These are phyloP conservation scores for Auanema sp. DNA, from an alignment of 2,888 invertebrate genomes.

Conservation along the genomic window DNA sequence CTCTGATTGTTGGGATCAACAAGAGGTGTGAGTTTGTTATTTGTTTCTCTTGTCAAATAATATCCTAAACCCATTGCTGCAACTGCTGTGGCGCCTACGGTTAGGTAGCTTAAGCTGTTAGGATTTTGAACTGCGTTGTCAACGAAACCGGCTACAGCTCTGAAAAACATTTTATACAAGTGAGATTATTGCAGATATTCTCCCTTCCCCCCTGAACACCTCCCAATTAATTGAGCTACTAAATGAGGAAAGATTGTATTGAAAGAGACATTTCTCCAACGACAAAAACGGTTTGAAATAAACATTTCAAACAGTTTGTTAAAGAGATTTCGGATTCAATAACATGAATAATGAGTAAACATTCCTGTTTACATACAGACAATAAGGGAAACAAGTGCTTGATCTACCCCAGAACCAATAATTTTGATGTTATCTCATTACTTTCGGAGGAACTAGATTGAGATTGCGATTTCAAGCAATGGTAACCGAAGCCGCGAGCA, in stretches of 20 bases:
- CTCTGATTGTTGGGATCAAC: constrained; percentile 51
- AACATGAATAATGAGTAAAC: no score
- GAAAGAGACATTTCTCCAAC: neutral
- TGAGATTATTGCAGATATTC: no score
- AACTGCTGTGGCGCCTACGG: constrained; percentile 45
- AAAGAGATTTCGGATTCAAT: no score
- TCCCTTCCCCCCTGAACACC: neutral
- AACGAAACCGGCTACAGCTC: constrained; percentile 16
- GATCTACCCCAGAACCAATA: no score
- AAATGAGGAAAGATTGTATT: neutral
- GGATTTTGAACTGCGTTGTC: constrained; percentile 11
- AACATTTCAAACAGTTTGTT: neutral
- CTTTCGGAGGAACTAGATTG: neutral
- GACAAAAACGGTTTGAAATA: neutral
- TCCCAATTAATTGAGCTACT: neutral
- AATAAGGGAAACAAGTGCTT: no score
- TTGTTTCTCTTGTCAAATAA: constrained; percentile 32
- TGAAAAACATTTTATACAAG: constrained; percentile 3
- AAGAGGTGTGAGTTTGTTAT: constrained; percentile 34
- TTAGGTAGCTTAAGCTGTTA: constrained; percentile 9
- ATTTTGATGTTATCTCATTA: neutral
- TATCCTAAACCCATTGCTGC: constrained; percentile 50
- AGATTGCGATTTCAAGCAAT: neutral
- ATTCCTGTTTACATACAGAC: no score
- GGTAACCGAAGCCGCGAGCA: neutral